phyloP scores from a whole-genome alignment of 2,797 vertebrate species.

The Sebastes taczanowskii region DNA sequence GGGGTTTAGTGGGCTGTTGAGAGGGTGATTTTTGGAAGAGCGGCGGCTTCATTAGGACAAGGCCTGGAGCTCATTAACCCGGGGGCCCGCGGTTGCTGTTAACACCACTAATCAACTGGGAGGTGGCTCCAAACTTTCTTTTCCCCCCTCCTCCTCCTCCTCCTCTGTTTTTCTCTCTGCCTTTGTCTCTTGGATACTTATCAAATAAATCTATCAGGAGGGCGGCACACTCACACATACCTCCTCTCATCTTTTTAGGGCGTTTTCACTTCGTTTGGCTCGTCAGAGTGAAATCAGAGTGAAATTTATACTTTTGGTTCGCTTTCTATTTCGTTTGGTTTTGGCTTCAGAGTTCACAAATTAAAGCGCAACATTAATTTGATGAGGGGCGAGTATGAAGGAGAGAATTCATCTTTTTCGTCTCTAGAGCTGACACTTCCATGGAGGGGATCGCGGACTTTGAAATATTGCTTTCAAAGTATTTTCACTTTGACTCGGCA shows the following conservation, averaged over 20 bases:
- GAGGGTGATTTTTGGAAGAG: slow-evolving; percentile 61
- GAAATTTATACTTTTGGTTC: too few relatives aligned
- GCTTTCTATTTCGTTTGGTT: too few relatives aligned
- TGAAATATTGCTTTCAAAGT: too few relatives aligned
- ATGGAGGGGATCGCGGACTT: too few relatives aligned
- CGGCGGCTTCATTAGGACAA: slow-evolving; percentile 57
- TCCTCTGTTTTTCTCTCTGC: slow-evolving; percentile 6
- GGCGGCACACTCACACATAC: not conserved
- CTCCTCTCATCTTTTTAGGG: not conserved
- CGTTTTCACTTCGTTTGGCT: too few relatives aligned
- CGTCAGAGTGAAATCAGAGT: too few relatives aligned
- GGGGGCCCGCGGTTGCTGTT: slow-evolving; percentile 56
- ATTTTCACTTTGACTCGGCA: too few relatives aligned
- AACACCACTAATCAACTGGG: slow-evolving; percentile 65
- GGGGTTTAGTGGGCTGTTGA: slow-evolving; percentile 73
- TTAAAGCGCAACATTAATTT: too few relatives aligned
- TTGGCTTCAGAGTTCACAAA: too few relatives aligned
- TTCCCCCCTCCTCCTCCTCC: not conserved
- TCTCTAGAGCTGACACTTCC: too few relatives aligned
- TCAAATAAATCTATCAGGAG: not conserved
- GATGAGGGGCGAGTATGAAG: too few relatives aligned
- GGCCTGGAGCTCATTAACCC: slow-evolving; percentile 80
- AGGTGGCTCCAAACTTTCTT: slow-evolving; percentile 16
- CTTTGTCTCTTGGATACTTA: not conserved
- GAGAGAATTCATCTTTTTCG: too few relatives aligned